Conservation (phyloP, 2,113 vertebrate species). For the Eretmochelys imbricata region DNA sequence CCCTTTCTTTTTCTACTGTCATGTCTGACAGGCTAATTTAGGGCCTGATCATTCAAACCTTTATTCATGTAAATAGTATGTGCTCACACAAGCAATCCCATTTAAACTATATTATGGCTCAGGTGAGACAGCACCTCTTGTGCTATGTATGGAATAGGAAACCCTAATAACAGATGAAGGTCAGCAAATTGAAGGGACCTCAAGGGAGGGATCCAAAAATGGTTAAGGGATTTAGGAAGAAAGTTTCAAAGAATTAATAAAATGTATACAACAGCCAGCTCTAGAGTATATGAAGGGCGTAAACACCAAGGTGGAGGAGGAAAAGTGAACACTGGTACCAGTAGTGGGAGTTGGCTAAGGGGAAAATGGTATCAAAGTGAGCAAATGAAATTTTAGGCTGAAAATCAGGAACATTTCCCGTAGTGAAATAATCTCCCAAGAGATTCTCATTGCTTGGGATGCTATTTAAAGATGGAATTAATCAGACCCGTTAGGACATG, state of each 20-base stretch:
- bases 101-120: not conserved
- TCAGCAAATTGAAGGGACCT: no score
- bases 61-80: not conserved
- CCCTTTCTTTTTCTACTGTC: not conserved
- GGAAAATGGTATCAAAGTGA: not conserved
- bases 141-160: not conserved
- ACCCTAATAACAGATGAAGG: fast-evolving
- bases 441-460: not conserved
- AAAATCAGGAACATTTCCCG: not conserved
- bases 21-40: not conserved
- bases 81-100: not conserved
- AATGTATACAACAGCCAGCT: fast-evolving
- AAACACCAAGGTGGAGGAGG: fast-evolving
- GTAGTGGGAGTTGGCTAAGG: no score
- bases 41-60: not conserved
- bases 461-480: not conserved
- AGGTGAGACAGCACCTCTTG: not conserved
- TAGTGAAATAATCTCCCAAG: not conserved
- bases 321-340: fast-evolving
- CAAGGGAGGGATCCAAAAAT: not conserved
- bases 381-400: not conserved
- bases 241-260: not conserved
- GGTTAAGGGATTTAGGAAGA: not conserved
- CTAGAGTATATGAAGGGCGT: fast-evolving
- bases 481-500: fast-evolving